Conservation (phyloP, 2,797 vertebrate genomes). For the Acrossocheilus wenchowensis region DNA sequence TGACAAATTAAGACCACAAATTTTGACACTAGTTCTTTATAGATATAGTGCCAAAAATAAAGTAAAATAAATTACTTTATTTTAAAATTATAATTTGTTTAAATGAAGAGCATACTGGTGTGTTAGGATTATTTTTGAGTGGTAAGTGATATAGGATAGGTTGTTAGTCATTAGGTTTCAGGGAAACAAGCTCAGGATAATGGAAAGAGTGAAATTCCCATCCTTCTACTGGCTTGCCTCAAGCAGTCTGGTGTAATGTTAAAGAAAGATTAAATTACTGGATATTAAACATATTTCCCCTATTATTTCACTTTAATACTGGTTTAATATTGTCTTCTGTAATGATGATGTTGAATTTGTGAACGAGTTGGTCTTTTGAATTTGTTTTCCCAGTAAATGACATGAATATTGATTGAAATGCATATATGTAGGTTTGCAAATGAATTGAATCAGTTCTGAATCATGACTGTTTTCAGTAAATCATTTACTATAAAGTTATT, state of each 20-base stretch:
- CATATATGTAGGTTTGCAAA: background rate
- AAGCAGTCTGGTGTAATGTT: constrained; percentile 35
- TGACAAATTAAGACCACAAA: background rate
- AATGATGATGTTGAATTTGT: background rate
- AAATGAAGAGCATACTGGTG: background rate
- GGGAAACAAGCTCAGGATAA: constrained; percentile 32
- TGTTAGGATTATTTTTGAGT: constrained; percentile 3
- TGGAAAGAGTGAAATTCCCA: constrained; percentile 34
- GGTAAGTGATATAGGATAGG: constrained; percentile 31
- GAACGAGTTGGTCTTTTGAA: background rate
- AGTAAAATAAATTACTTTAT: background rate
- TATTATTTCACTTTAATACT: background rate
- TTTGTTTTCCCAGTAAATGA: background rate
- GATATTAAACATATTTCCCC: background rate
- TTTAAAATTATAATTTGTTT: background rate
- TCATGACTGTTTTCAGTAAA: background rate
- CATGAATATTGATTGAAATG: background rate
- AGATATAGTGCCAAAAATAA: background rate
- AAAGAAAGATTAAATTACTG: constrained; percentile 24
- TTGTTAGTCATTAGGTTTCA: constrained; percentile 45
- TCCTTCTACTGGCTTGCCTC: constrained; percentile 21
- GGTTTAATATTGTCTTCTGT: background rate
- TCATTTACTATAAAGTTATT: background rate
- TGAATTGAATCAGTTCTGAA: background rate
- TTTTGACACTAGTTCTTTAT: background rate